Conservation (phyloP, 1,140 invertebrate genomes). For the Zaprionus lachaisei region DNA sequence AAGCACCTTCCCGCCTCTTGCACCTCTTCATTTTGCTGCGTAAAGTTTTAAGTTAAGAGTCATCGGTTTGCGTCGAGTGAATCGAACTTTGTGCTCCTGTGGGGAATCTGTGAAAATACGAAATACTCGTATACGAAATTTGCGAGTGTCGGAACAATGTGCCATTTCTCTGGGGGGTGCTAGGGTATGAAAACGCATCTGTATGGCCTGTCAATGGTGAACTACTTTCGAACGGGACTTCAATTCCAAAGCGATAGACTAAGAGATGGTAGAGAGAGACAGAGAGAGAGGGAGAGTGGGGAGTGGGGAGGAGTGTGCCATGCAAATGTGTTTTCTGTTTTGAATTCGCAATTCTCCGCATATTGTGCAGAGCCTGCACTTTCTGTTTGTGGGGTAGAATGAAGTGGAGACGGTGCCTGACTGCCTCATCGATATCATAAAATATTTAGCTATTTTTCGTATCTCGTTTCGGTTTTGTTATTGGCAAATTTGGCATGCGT, state of each 20-base stretch:
- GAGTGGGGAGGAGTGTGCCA: neutral
- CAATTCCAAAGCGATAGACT: neutral
- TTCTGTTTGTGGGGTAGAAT: slow-evolving; percentile 2
- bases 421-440: slow-evolving; percentile 75
- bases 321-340: slow-evolving; percentile 52
- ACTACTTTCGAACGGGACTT: slow-evolving; percentile 56
- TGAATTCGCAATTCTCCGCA: slow-evolving; percentile 7
- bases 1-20: neutral
- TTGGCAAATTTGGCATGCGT: slow-evolving; percentile 79
- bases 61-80: slow-evolving; percentile 38
- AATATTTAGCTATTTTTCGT: slow-evolving; percentile 80
- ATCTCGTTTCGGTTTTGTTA: slow-evolving; percentile 76
- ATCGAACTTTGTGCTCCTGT: slow-evolving; percentile 24
- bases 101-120: slow-evolving; percentile 7
- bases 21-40: slow-evolving; percentile 1
- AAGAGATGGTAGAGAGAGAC: neutral
- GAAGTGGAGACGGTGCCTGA: neutral
- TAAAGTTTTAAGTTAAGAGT: slow-evolving; percentile 33
- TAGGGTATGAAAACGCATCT: slow-evolving; percentile 65
- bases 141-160: slow-evolving; percentile 37
- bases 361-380: slow-evolving; percentile 30
- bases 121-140: slow-evolving; percentile 6
- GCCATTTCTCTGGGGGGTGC: slow-evolving; percentile 44
- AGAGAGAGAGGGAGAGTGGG: too few relatives aligned
- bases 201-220: slow-evolving; percentile 70